Conservation (phyloP, 1,140 invertebrate genomes). For the Zaprionus inermis region DNA sequence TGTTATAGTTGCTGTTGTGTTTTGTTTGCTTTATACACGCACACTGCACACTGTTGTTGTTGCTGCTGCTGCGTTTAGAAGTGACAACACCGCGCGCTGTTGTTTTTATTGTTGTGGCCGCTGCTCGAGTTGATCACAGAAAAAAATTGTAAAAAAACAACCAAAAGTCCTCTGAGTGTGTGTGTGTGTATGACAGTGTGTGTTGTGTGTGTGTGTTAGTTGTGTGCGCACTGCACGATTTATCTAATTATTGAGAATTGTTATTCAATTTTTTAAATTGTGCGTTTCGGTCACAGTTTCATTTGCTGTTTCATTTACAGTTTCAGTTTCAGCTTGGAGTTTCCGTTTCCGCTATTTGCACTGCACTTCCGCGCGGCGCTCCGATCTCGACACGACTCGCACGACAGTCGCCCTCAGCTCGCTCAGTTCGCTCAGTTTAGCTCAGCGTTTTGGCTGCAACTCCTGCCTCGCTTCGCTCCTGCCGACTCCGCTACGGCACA, state of each 20-base stretch:
- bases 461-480: background rate
- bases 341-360: constrained; percentile 72
- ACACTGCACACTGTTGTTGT: constrained; percentile 43
- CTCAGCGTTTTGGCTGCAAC: constrained; percentile 35
- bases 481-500: background rate
- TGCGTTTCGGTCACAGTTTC: constrained; percentile 28
- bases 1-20: constrained; percentile 27
- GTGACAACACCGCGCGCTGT: constrained; percentile 73
- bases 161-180: constrained; percentile 22
- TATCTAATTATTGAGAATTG: constrained; percentile 39
- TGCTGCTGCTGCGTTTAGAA: constrained; percentile 28
- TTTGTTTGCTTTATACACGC: constrained; percentile 54
- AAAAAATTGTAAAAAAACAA: constrained; percentile 67
- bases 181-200: constrained; percentile 15
- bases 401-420: constrained; percentile 24
- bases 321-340: constrained; percentile 55
- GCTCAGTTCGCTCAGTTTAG: background rate
- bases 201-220: constrained; percentile 16
- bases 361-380: constrained; percentile 76
- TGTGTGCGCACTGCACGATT: constrained; percentile 31
- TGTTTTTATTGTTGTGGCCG: constrained; percentile 24
- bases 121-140: constrained; percentile 54
- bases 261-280: constrained; percentile 36
- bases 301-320: constrained; percentile 34
- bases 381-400: constrained; percentile 76